A percentile compares a stretch with the other conserved stretches of the same genome.
Conservation (phyloP, 2,797 vertebrate species). For the Corythornis leucogaster region DNA sequence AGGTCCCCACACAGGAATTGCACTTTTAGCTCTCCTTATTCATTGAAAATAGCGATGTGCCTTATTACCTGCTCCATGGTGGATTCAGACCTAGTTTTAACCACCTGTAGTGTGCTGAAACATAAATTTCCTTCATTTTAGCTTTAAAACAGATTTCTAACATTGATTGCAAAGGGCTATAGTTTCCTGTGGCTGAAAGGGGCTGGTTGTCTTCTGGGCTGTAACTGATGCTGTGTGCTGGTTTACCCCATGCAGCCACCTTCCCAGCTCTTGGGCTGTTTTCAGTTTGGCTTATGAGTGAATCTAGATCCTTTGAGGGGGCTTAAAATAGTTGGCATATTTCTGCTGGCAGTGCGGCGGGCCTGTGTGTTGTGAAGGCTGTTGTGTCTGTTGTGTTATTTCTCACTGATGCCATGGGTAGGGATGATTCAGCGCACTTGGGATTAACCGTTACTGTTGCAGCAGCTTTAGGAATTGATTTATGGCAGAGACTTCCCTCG, state of each 20-base stretch:
- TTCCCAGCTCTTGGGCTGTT: not conserved
- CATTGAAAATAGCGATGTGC: not conserved
- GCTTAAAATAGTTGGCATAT: conserved; percentile 63
- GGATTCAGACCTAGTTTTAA: not conserved
- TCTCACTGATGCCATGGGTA: not conserved
- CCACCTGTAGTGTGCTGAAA: not conserved
- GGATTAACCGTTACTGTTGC: not conserved
- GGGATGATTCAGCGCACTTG: conserved; percentile 3
- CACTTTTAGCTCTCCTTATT: not conserved
- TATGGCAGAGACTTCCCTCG: not conserved
- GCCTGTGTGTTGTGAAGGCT: conserved; percentile 8
- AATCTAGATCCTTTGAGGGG: conserved; percentile 34
- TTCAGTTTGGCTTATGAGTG: not conserved
- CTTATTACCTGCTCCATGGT: not conserved
- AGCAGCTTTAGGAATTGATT: conserved; percentile 27
- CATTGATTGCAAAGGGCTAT: not conserved
- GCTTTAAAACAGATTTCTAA: not conserved
- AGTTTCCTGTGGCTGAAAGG: not conserved
- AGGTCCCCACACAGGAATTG: not conserved
- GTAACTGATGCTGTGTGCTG: not conserved
- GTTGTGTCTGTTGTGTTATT: conserved; percentile 38
- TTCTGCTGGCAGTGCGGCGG: not conserved
- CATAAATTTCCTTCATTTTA: not conserved
- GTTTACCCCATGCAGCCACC: not conserved
- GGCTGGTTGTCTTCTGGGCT: not conserved